A percentile compares a stretch with the other conserved stretches of the same genome.
Conservation (phyloP, 23 tunicate genomes). For the Trididemnum clinides region DNA sequence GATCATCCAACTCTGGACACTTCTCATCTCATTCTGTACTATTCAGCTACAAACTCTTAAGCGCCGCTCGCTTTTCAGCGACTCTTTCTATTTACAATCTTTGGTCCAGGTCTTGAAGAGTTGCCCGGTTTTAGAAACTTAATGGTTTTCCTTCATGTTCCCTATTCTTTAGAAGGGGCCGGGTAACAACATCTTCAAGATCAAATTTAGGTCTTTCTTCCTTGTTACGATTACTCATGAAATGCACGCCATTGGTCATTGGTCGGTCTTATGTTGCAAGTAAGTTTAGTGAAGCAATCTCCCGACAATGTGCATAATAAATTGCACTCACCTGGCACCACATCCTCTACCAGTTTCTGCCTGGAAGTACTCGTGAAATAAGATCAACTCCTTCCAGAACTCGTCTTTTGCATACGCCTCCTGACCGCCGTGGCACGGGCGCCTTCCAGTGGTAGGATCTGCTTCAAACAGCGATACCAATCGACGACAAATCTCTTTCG, state of each 20-base stretch:
- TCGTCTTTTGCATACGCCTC: constrained; percentile 59
- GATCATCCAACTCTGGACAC: no score
- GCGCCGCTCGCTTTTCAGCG: no score
- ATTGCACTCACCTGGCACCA: constrained; percentile 81
- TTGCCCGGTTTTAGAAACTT: not conserved
- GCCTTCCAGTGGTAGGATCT: constrained; percentile 62
- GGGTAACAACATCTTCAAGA: not conserved
- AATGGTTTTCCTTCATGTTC: not conserved
- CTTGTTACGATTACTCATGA: no score
- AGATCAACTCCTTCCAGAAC: constrained; percentile 77
- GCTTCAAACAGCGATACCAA: constrained; percentile 86
- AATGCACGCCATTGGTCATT: no score
- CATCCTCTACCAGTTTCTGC: constrained; percentile 92
- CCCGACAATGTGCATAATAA: no score
- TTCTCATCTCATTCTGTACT: no score
- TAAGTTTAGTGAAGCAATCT: no score
- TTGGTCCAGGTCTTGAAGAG: no score
- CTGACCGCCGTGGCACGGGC: constrained; percentile 89
- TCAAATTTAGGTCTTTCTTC: no score
- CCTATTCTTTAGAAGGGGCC: not conserved
- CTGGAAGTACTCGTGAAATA: constrained; percentile 87
- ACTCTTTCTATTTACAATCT: no score
- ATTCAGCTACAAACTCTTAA: no score
- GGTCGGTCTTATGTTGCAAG: no score
- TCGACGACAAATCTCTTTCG: constrained; percentile 80